phyloP scores from a whole-genome alignment of 2,113 vertebrate species.

The Tauraco erythrolophus region DNA sequence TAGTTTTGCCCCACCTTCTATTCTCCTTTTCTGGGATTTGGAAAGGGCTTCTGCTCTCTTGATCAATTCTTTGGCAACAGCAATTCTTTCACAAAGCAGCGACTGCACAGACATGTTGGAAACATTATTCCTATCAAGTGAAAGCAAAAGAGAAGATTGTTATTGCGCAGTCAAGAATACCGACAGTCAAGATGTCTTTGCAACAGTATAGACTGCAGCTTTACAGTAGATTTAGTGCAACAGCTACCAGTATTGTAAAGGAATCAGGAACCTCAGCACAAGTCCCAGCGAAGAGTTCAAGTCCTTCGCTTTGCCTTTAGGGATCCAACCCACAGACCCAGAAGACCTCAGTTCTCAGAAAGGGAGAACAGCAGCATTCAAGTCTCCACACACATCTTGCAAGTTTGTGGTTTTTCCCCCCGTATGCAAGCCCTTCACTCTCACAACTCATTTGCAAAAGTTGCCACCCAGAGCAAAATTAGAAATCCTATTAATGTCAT shows the following conservation, averaged over 20 bases:
- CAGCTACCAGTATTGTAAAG: neutral
- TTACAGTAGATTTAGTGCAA: neutral
- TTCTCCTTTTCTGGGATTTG: conserved; percentile 74
- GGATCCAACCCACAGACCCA: neutral
- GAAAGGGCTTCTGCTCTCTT: conserved; percentile 85
- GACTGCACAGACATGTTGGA: conserved; percentile 85
- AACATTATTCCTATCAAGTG: conserved; percentile 81
- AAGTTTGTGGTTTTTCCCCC: neutral
- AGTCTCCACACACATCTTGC: neutral
- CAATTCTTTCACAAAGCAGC: conserved; percentile 86
- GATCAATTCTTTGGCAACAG: conserved; percentile 85
- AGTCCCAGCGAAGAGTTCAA: neutral
- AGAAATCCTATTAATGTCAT: neutral
- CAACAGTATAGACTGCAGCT: neutral
- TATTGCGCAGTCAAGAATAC: neutral
- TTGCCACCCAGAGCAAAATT: neutral
- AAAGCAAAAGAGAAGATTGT: neutral
- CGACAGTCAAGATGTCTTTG: neutral
- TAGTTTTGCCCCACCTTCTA: conserved; percentile 92
- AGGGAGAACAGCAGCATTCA: neutral
- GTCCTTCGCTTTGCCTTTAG: neutral
- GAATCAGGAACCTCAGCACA: neutral
- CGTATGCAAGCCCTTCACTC: rapidly evolving
- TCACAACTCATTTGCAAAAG: neutral
- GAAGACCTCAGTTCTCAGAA: neutral